These are phyloP conservation scores for pig (Sus scrofa) DNA, from an alignment of 2,113 vertebrate species.

Conservation along the genomic window DNA sequence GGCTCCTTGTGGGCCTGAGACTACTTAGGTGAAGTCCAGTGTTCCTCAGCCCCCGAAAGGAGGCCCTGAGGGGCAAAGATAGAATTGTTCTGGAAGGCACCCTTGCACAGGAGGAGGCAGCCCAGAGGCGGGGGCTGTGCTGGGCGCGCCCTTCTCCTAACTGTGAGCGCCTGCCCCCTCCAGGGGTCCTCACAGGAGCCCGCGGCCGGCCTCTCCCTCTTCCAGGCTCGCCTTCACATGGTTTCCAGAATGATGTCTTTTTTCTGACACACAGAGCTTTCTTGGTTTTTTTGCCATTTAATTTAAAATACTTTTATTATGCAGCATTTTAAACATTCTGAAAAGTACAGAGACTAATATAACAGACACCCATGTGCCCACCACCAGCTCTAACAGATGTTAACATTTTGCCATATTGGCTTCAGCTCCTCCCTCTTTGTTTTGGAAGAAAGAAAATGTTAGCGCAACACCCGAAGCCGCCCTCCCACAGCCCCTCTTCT, in stretches of 20 bases:
- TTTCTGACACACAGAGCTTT: neutral
- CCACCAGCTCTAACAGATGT: constrained; percentile 74
- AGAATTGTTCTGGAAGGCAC: neutral
- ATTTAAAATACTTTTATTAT: constrained; percentile 65
- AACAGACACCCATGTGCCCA: constrained; percentile 64
- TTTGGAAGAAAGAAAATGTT: constrained; percentile 66
- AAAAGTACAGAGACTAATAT: constrained; percentile 67
- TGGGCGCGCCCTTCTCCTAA: neutral
- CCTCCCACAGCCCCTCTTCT: neutral
- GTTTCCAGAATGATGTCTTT: neutral
- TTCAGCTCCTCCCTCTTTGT: constrained; percentile 46
- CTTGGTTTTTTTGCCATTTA: neutral
- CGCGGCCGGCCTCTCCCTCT: rapidly evolving
- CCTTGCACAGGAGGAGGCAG: neutral
- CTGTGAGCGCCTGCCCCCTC: too few relatives aligned
- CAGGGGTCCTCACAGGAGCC: neutral
- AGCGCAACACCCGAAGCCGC: neutral
- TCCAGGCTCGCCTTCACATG: neutral
- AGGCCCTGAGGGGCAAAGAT: neutral
- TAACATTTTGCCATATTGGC: constrained; percentile 66
- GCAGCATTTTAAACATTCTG: constrained; percentile 58
- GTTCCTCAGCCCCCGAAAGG: neutral
- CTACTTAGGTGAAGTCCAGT: neutral
- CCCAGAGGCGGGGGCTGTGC: neutral
- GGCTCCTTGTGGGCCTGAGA: neutral